Base-by-base conservation (phyloP, 2,888 invertebrate genomes). In the Cactoblastis cactorum region DNA sequence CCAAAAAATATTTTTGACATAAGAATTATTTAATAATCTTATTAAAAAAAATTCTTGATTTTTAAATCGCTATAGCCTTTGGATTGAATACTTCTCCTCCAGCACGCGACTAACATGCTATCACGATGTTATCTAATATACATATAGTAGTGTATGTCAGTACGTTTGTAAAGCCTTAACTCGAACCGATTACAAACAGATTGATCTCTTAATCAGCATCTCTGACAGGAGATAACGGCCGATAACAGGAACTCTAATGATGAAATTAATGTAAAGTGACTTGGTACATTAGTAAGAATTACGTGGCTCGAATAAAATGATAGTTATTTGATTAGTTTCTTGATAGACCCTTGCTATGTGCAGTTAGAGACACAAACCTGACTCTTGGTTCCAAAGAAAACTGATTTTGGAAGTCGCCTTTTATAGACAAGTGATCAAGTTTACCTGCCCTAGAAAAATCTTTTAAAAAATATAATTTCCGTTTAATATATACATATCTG, bases 31-130 rank as follows among this genome's bases (percentile, higher is more conserved):
- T 6, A 28, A 28, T 2, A 28, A 28, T 2, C 1, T 28, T 28
- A 6, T 6, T 22, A 22, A 3, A 22, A 22, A 22, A 3, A 4
- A 22, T 22, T 22, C 3, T 22, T 4, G 6, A 22, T 3, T 28
- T 28, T 9, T 28, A 9, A 9, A 28, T 35, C 46, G 46, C 46
- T 47, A 22, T 19, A 17, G 46, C 35, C 18, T 47, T 15, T 47
- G 9, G 11, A 8, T 46, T 35, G 9, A n/a, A 11, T 24, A 11
- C 19, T 22, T 1, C 22, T 15, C 33, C 1, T 6, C 32, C 58
- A 74, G 71, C 82, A 83, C 82, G 82, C 82, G 81, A 83, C 80
- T 71, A 66, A 68, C 70, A 66, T 69, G 63, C 69, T 65, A 67
- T 72, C 77, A 77, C 74, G 73, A 74, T 67, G 63, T 53, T 55